Conservation (phyloP, 2,113 vertebrate genomes). For the Campylomormyrus tamandua region DNA sequence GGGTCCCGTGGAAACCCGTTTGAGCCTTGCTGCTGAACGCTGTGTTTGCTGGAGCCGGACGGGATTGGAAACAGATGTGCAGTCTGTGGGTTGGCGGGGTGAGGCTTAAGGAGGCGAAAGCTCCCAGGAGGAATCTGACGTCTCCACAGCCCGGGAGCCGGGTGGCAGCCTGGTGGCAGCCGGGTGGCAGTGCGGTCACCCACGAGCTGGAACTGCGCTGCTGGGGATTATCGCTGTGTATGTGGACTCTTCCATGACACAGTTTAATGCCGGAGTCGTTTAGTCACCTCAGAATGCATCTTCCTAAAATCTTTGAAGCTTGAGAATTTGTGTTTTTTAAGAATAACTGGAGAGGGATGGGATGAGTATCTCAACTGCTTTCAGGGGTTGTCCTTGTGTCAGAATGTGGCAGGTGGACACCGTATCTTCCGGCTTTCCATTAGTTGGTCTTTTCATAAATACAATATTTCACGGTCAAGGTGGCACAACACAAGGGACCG, state of each 20-base stretch:
- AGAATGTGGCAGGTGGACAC: neutral
- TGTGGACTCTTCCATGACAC: neutral
- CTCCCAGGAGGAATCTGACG: neutral
- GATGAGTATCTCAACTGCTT: neutral
- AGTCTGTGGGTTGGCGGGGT: neutral
- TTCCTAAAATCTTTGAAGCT: neutral
- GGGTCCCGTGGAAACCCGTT: neutral
- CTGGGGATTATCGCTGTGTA: neutral
- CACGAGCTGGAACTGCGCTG: neutral
- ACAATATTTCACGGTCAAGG: neutral
- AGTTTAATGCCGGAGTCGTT: neutral
- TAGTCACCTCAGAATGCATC: neutral
- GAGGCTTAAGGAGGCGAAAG: neutral
- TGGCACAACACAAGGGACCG: neutral
- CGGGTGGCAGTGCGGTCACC: neutral
- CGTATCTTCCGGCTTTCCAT: neutral
- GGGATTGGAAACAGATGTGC: conserved; percentile 15
- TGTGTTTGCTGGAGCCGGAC: neutral
- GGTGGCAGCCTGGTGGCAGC: neutral
- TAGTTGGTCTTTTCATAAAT: neutral
- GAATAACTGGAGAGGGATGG: neutral
- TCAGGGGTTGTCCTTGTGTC: neutral
- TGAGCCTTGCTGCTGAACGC: neutral
- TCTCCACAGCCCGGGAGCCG: neutral
- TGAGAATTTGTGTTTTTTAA: neutral